A percentile compares a stretch with the other conserved stretches of the same genome.
phyloP scores from a whole-genome alignment of 2,797 vertebrate genomes.

The Sebastes kiyomatsui region DNA sequence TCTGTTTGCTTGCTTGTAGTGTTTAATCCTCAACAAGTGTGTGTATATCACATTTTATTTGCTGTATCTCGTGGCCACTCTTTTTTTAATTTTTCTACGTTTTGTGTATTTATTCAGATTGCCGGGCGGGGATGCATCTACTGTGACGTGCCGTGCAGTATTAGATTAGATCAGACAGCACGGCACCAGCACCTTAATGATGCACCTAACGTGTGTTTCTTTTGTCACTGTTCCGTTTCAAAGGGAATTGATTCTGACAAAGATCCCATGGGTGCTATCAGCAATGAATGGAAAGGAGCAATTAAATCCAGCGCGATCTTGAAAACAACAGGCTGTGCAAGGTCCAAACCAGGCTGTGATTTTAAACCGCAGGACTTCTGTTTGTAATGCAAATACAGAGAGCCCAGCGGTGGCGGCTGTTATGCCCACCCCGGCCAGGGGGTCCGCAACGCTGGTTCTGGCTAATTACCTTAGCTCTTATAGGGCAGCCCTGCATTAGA shows the following conservation, averaged over 20 bases:
- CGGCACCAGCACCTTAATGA: slow-evolving; percentile 53
- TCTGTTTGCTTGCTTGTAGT: slow-evolving; percentile 47
- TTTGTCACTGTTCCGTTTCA: slow-evolving; percentile 67
- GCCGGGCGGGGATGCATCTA: slow-evolving; percentile 38
- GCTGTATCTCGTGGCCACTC: neutral
- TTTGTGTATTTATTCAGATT: slow-evolving; percentile 40
- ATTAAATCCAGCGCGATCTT: slow-evolving; percentile 67
- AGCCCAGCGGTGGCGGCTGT: slow-evolving; percentile 37
- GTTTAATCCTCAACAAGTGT: slow-evolving; percentile 59
- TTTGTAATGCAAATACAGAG: slow-evolving; percentile 74
- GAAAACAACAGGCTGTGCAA: slow-evolving; percentile 63
- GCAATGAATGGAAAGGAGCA: slow-evolving; percentile 68
- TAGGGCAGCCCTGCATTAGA: slow-evolving; percentile 52
- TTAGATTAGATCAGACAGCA: slow-evolving; percentile 61
- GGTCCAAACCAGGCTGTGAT: slow-evolving; percentile 57
- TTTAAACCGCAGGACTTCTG: slow-evolving; percentile 61
- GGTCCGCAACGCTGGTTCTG: slow-evolving; percentile 38
- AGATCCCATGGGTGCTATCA: slow-evolving; percentile 69
- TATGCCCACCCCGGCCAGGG: slow-evolving; percentile 39
- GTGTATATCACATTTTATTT: slow-evolving; percentile 19
- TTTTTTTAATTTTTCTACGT: slow-evolving; percentile 4
- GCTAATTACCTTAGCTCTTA: slow-evolving; percentile 70
- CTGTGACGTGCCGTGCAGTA: slow-evolving; percentile 17
- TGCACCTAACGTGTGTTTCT: slow-evolving; percentile 61
- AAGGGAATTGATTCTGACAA: slow-evolving; percentile 69